phyloP scores from a whole-genome alignment of 2,797 vertebrate genomes.

The Botia kubotai region DNA sequence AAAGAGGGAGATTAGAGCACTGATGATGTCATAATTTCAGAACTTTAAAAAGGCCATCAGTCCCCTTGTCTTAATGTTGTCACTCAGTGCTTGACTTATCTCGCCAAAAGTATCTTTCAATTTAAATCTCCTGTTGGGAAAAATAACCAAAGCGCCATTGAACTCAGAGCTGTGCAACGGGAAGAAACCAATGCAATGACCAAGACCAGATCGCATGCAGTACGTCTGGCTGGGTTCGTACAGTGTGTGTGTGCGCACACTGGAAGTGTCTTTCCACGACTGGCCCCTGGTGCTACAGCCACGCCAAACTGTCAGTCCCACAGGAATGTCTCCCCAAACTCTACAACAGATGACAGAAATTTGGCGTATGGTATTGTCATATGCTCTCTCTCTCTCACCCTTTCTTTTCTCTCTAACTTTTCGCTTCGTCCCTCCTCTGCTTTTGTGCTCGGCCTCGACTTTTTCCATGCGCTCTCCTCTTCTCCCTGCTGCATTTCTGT shows the following conservation, averaged over 20 bases:
- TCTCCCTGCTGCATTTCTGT: slow-evolving; percentile 32
- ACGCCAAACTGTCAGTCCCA: slow-evolving; percentile 65
- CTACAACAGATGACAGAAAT: slow-evolving; percentile 67
- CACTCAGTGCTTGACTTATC: slow-evolving; percentile 30
- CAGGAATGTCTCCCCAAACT: slow-evolving; percentile 66
- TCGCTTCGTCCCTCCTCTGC: slow-evolving; percentile 52
- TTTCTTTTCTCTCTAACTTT: slow-evolving; percentile 35
- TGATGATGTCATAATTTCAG: slow-evolving; percentile 37
- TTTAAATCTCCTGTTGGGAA: slow-evolving; percentile 30
- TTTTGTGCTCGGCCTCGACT: slow-evolving; percentile 46
- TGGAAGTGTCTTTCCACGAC: slow-evolving; percentile 62
- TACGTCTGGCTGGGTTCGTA: slow-evolving; percentile 63
- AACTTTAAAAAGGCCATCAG: not conserved
- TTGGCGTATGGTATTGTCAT: slow-evolving; percentile 47
- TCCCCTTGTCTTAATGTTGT: slow-evolving; percentile 50
- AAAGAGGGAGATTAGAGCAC: not conserved
- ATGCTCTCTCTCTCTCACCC: slow-evolving; percentile 39
- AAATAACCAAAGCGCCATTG: slow-evolving; percentile 7
- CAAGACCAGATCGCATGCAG: slow-evolving; percentile 46
- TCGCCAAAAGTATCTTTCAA: slow-evolving; percentile 52
- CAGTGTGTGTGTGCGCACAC: slow-evolving; percentile 53
- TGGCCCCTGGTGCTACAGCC: slow-evolving; percentile 62
- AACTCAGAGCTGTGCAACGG: slow-evolving; percentile 28
- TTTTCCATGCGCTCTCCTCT: slow-evolving; percentile 30
- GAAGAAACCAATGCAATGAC: slow-evolving; percentile 15